Evolutionary conservation across 2,113 vertebrate genomes (phyloP).

Genomic region (Vicugna pacos): DNA sequence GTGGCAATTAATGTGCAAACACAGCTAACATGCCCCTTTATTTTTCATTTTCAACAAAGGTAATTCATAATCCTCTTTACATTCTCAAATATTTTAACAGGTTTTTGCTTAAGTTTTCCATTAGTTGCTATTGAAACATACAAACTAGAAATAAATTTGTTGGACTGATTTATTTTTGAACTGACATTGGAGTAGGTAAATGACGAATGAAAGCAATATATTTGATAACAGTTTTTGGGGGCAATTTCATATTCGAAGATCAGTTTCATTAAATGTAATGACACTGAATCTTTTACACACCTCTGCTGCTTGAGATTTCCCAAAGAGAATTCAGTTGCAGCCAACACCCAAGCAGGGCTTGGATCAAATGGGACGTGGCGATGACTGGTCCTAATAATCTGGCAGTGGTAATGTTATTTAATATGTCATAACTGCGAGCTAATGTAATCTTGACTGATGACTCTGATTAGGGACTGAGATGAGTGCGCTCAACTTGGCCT

Average conservation of each 20-base stretch:
- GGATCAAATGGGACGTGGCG: background rate
- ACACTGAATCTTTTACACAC: background rate
- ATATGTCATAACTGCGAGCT: background rate
- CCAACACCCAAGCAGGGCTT: background rate
- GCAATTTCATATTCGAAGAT: constrained; percentile 48
- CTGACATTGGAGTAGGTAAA: constrained; percentile 10
- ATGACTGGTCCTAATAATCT: background rate
- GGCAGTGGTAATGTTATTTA: background rate
- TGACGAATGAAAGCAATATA: constrained; percentile 37
- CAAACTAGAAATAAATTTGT: background rate
- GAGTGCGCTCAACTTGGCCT: background rate
- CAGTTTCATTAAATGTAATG: constrained; percentile 37
- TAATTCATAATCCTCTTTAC: background rate
- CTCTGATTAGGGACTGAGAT: background rate
- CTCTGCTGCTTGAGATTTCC: background rate
- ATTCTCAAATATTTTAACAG: background rate
- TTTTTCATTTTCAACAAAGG: constrained; percentile 38
- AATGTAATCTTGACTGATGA: background rate
- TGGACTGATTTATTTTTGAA: constrained; percentile 56
- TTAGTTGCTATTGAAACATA: constrained; percentile 20
- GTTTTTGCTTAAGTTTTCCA: constrained; percentile 36
- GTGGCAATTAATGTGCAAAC: background rate
- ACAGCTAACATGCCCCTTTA: background rate
- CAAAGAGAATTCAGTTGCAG: background rate
- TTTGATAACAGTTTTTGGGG: background rate